Evolutionary conservation across 2,113 vertebrate species (phyloP), one percentile per base, ranked within the genome.

Genomic region (Hyaena hyaena): DNA sequence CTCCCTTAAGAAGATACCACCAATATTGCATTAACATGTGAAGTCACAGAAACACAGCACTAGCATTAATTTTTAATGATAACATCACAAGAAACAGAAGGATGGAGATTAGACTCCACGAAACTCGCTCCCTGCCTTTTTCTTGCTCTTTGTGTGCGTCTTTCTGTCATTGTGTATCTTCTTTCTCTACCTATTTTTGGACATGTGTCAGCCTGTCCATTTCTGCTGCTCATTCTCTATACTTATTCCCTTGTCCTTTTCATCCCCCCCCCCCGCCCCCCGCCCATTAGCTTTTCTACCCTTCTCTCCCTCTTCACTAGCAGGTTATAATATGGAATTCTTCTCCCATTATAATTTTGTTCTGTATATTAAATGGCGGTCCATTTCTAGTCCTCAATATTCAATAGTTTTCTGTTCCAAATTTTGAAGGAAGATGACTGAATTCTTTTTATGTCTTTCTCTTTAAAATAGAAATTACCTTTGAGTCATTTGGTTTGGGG

Each of bases 401-500:
- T 69, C n/a, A 24, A 48, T 53, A 83, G 53, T 88, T 95, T 86
- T 82, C 74, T 71, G 76, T 87, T 92, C 65, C 43, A 88, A 92
- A 33, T 82, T 81, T 76, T 77, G 93, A 97, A 96, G 77, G n/a
- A 86, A 83, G 74, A 76, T 48, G 39, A 71, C 8, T 9, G 3
- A 86, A n/a, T 23, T 28, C 43, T 43, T 90, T 96, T 86, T 79
- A 68, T 55, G 77, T 68, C 39, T 97, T 88, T 84, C 31, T 87
- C 88, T 90, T 92, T 63, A 61, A 96, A 96, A 69, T 53, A 90
- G 4, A 90, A 93, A 76, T 89, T 83, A 28, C 55, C 88, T 87
- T 69, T 31, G 63, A 90, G n/a, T 88, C 76, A 31, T 43, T 76
- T 92, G 43, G 8, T 76, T 94, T 1, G 31, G 53, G 77, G 45